Evolutionary conservation across 1,140 invertebrate species (phyloP), one percentile per base, ranked within the genome.

Genomic region (Idris sp.): DNA sequence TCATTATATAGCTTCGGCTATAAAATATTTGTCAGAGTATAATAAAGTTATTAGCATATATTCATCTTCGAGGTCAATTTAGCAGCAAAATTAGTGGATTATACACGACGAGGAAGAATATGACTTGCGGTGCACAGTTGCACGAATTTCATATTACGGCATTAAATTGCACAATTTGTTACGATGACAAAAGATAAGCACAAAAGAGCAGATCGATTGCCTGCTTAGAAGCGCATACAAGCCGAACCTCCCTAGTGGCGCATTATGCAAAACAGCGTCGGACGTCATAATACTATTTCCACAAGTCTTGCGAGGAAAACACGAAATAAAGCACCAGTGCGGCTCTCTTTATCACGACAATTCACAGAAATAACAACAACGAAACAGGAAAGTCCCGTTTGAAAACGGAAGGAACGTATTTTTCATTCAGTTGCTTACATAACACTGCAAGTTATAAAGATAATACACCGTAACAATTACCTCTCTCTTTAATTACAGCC

Each of bases 211-310:
- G 53, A 75, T 75, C 59, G 65, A 69, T 69, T 71, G 65, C 46
- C 28, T 54, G 69, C 61, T 74, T 67, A 67, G 49, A 74, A 65
- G 40, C 35, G 72, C 56, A n/a, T 44, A 58, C 48, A 38, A 53
- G 58, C 43, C 53, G 30, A 74, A 56, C 49, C 40, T 46, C 61
- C 31, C 35, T 33, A n/a, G n/a, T 40, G 61, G 36, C 53, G 48
- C 62, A 74, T 74, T 74, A 74, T 74, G 72, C 72, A 74, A 74
- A 74, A 36, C 58, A 74, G n/a, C n/a, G 56, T 46, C 49, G 58
- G 41, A 62, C 49, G 62, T 74, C 72, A 74, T 74, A 74, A 74
- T 68, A 67, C 61, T 61, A 49, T 67, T 74, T 67, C 41, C 71
- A 49, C 54, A 14, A 62, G 54, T 74, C 54, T 67, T 67, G 71